phyloP scores from a whole-genome alignment of 2,797 vertebrate genomes.

The Cottoperca gobio region DNA sequence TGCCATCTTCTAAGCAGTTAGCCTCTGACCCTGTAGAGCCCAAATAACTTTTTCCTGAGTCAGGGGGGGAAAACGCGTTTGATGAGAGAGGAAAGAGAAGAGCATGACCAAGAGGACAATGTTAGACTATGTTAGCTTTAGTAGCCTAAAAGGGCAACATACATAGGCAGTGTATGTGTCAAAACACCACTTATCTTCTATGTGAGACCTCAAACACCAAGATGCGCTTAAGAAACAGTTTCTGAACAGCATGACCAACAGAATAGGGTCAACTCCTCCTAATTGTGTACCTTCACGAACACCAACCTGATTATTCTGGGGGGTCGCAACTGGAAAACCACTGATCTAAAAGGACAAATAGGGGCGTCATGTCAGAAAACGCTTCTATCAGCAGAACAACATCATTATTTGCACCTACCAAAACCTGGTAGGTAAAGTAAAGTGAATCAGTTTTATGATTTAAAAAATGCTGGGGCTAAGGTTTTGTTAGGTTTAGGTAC shows the following conservation, averaged over 20 bases:
- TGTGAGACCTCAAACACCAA: background rate
- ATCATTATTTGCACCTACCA: no score
- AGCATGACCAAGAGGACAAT: background rate
- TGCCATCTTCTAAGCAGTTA: conserved; percentile 26
- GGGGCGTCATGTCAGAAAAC: no score
- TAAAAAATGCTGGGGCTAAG: background rate
- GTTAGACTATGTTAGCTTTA: background rate
- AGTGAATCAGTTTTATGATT: background rate
- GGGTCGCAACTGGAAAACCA: no score
- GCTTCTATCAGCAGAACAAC: no score
- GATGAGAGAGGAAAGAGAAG: background rate
- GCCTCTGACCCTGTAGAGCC: background rate
- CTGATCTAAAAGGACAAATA: no score
- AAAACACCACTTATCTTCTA: background rate
- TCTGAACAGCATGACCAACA: background rate
- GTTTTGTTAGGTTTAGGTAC: background rate
- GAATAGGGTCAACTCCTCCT: background rate
- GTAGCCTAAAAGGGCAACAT: background rate
- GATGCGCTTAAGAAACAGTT: background rate
- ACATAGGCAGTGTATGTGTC: no score
- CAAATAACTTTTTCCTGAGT: background rate
- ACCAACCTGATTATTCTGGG: no score
- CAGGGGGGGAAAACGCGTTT: background rate
- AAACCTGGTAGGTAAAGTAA: no score
- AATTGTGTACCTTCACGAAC: background rate